A percentile compares a stretch with the other conserved stretches of the same genome.
Evolutionary conservation across 2,797 vertebrate genomes (phyloP).

Genomic region (Artibeus jamaicensis): DNA sequence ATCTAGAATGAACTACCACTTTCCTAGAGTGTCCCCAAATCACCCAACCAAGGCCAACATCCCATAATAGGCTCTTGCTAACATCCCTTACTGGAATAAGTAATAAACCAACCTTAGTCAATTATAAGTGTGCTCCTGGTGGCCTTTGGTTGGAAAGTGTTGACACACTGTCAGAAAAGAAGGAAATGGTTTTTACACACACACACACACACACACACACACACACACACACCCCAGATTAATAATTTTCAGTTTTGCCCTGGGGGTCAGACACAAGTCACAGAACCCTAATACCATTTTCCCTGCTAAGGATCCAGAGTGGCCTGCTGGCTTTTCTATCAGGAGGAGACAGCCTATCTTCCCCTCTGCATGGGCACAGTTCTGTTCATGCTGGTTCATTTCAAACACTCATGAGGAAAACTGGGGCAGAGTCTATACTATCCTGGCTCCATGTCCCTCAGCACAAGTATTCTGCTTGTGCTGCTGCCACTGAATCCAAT

Average conservation of each 20-base stretch:
- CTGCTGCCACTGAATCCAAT: background rate
- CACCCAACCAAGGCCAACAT: background rate
- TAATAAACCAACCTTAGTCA: background rate
- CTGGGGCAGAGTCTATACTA: background rate
- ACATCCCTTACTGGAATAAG: background rate
- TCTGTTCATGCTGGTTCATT: background rate
- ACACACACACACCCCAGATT: background rate
- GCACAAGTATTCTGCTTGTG: constrained; percentile 3
- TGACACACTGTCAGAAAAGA: background rate
- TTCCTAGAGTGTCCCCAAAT: background rate
- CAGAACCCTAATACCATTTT: background rate
- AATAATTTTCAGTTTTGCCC: background rate
- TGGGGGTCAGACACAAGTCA: background rate
- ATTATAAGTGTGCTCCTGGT: background rate
- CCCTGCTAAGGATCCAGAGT: background rate
- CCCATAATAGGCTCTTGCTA: background rate
- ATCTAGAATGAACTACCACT: background rate
- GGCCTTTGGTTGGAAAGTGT: background rate
- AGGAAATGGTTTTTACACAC: background rate
- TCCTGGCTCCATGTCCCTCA: background rate
- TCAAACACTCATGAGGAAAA: background rate
- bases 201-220: background rate
- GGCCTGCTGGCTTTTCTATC: background rate
- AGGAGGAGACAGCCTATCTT: background rate
- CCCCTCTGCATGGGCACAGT: background rate